phyloP scores from a whole-genome alignment of 2,888 invertebrate species.

The Gandaritis pyraliata region DNA sequence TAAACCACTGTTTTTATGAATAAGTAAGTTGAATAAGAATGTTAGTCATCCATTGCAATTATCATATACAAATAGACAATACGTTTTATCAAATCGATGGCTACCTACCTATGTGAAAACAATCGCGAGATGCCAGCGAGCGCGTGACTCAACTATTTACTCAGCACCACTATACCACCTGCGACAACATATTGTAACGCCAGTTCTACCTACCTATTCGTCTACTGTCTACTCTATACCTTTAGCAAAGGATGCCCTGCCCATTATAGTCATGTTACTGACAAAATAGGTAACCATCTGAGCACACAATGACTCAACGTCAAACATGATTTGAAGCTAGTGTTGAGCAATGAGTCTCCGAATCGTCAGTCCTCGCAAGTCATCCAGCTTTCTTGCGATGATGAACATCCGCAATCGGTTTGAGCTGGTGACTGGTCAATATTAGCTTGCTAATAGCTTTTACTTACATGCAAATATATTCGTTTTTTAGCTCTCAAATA shows the following conservation, averaged over 20 bases:
- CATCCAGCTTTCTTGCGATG: slow-evolving; percentile 22
- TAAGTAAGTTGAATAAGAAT: not conserved
- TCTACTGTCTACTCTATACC: not conserved
- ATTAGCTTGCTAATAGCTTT: slow-evolving; percentile 18
- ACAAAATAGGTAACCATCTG: slow-evolving; percentile 19
- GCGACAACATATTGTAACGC: slow-evolving; percentile 18
- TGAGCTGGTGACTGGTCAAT: slow-evolving; percentile 10
- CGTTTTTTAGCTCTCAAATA: not conserved
- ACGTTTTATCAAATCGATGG: not conserved
- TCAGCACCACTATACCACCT: slow-evolving; percentile 9
- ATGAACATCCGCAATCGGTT: slow-evolving; percentile 17
- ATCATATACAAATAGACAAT: slow-evolving; percentile 1
- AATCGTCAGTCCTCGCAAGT: slow-evolving; percentile 9
- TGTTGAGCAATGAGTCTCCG: slow-evolving; percentile 17
- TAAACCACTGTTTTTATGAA: no score
- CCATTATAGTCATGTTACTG: not conserved
- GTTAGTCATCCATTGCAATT: not conserved
- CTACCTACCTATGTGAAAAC: not conserved
- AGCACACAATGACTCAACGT: slow-evolving; percentile 29
- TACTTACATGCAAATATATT: slow-evolving; percentile 15
- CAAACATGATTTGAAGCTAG: not conserved
- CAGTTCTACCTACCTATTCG: not conserved
- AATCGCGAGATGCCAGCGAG: slow-evolving; percentile 10
- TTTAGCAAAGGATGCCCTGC: not conserved
- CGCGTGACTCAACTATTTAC: slow-evolving; percentile 22